Percentiles rank a stretch among this genome's conserved stretches.
phyloP scores from a whole-genome alignment of 2,888 invertebrate genomes.

The Netelia melanura region DNA sequence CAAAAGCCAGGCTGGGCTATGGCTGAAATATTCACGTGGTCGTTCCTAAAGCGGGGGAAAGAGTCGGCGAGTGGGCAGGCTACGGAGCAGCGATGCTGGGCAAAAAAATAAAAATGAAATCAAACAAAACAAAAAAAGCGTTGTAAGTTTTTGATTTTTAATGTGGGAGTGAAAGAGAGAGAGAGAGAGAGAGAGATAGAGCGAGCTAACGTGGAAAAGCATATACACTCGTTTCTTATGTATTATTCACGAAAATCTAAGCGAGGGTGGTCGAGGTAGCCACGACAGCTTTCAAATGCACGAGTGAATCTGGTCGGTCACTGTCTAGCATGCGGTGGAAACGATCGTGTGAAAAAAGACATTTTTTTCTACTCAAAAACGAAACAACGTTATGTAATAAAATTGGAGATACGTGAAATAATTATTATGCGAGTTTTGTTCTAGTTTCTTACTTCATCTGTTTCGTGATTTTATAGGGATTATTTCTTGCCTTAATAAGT shows the following conservation, averaged over 20 bases:
- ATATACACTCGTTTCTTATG: conserved; percentile 55
- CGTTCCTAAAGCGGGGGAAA: conserved; percentile 40
- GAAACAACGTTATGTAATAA: conserved; percentile 23
- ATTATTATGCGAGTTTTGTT: background rate
- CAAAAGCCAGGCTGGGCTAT: conserved; percentile 72
- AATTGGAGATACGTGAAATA: background rate
- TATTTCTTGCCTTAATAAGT: background rate
- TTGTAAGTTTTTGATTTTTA: conserved; percentile 65
- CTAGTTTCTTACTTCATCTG: background rate
- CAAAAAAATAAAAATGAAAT: conserved; percentile 1
- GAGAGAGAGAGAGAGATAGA: background rate
- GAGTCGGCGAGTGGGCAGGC: conserved; percentile 23
- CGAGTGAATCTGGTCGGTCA: conserved; percentile 13
- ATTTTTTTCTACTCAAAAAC: background rate
- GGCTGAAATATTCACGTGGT: conserved; percentile 75
- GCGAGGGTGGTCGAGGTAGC: conserved; percentile 44
- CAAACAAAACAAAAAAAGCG: conserved; percentile 34
- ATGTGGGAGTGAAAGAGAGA: conserved; percentile 16
- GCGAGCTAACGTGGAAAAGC: conserved; percentile 1
- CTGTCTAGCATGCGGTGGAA: conserved; percentile 14
- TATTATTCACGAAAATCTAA: conserved; percentile 68
- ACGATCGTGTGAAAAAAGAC: conserved; percentile 1
- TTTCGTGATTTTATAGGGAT: background rate
- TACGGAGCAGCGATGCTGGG: background rate
- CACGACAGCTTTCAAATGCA: conserved; percentile 36